phyloP scores from a whole-genome alignment of 2,888 invertebrate genomes.

The Galerucella calmariensis region DNA sequence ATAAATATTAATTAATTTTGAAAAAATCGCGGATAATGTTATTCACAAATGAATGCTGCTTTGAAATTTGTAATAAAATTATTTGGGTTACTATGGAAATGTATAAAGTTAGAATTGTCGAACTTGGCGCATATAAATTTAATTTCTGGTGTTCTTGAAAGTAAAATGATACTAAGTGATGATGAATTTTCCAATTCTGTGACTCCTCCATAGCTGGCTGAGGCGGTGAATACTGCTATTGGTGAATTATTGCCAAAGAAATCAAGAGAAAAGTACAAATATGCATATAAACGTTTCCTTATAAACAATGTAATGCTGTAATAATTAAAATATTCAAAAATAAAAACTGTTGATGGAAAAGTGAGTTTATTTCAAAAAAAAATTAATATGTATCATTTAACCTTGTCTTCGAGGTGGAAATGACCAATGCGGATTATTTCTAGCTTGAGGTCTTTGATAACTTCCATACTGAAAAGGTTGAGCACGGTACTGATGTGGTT shows the following conservation, averaged over 20 bases:
- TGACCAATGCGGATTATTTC: background rate
- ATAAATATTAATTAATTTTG: no score
- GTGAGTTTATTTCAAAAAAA: background rate
- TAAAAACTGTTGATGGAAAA: background rate
- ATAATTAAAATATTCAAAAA: background rate
- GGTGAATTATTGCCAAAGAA: background rate
- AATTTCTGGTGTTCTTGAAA: background rate
- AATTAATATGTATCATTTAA: background rate
- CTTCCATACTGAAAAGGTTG: conserved; percentile 4
- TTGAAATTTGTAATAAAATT: no score
- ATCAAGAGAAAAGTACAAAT: background rate
- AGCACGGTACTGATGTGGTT: background rate
- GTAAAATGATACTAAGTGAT: background rate
- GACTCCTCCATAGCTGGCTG: background rate
- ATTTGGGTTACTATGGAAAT: background rate
- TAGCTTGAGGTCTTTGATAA: background rate
- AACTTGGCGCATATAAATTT: background rate
- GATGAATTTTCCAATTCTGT: background rate
- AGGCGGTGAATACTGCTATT: background rate
- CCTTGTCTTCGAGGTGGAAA: background rate
- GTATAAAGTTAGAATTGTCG: background rate
- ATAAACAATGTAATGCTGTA: no score
- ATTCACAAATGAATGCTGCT: no score
- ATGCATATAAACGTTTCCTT: background rate
- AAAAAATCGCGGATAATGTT: background rate